Percentiles rank a stretch among this genome's conserved stretches.
Conservation (phyloP, 2,797 vertebrate species). For the Girardinus metallicus region DNA sequence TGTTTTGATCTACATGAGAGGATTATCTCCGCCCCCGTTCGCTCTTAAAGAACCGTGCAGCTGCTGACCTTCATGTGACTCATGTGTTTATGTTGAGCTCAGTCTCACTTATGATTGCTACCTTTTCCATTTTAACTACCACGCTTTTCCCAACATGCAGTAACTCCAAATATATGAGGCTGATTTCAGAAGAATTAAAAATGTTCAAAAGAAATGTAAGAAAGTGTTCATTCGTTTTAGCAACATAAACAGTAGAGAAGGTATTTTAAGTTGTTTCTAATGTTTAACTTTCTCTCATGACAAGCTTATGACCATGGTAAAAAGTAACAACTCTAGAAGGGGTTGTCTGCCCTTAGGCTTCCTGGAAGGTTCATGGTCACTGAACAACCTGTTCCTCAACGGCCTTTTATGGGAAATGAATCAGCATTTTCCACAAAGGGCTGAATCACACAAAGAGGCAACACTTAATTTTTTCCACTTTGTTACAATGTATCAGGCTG, state of each 20-base stretch:
- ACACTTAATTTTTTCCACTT: not conserved
- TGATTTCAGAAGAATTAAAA: conserved; percentile 6
- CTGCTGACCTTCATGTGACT: conserved; percentile 66
- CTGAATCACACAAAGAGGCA: not conserved
- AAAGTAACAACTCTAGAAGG: not conserved
- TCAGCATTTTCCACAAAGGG: no score
- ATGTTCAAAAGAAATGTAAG: not conserved
- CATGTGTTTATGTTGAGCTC: conserved; percentile 7
- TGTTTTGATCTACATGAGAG: conserved; percentile 45
- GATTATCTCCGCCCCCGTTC: conserved; percentile 38
- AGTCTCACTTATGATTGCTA: conserved; percentile 6
- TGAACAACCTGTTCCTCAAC: conserved; percentile 28
- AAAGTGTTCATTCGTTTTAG: not conserved
- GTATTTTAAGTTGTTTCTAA: not conserved
- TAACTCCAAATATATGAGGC: not conserved
- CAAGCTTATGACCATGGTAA: not conserved
- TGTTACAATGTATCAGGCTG: not conserved
- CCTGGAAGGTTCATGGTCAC: conserved; percentile 10
- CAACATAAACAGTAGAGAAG: not conserved
- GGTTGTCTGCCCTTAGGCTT: not conserved
- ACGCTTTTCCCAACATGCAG: not conserved
- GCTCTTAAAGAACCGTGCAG: conserved; percentile 27
- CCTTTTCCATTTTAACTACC: conserved; percentile 18
- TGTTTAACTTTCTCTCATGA: not conserved
- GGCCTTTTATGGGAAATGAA: not conserved